A percentile compares a stretch with the other conserved stretches of the same genome.
These are phyloP conservation scores for Ceyx margarethae DNA, from an alignment of 2,113 vertebrate species.

Conservation along the genomic window DNA sequence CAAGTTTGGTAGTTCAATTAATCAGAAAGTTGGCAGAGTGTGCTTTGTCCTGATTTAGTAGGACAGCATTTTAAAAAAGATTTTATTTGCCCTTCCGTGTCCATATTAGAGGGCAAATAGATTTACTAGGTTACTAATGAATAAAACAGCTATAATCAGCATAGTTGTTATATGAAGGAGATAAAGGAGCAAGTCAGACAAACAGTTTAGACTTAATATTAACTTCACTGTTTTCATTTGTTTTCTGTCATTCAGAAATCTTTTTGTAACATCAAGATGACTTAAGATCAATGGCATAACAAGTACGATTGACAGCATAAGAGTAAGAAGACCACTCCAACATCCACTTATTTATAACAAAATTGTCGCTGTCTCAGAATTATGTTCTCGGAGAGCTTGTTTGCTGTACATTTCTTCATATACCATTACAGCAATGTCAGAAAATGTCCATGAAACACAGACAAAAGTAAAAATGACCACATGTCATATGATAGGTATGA, in stretches of 20 bases:
- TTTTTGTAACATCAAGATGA: background rate
- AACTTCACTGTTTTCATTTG: background rate
- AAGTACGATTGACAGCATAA: background rate
- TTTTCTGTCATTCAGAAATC: background rate
- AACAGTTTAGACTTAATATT: background rate
- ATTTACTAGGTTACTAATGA: background rate
- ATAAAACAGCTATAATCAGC: background rate
- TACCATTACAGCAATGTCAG: background rate
- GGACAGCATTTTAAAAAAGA: background rate
- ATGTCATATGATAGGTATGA: background rate
- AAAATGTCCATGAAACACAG: background rate
- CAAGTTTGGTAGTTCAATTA: background rate
- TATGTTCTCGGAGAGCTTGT: background rate
- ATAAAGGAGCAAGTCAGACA: background rate
- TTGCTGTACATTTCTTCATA: background rate
- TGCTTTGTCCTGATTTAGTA: background rate
- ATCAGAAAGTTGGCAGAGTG: background rate
- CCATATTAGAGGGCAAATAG: background rate
- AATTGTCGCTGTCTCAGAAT: background rate
- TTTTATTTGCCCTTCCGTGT: background rate
- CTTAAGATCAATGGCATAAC: conserved; percentile 1
- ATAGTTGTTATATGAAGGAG: background rate
- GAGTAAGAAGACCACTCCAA: background rate
- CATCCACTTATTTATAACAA: background rate
- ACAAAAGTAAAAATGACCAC: background rate